Percentiles rank a stretch among this genome's conserved stretches.
phyloP scores from a whole-genome alignment of 1,140 invertebrate species.

The Notospermus geniculatus region DNA sequence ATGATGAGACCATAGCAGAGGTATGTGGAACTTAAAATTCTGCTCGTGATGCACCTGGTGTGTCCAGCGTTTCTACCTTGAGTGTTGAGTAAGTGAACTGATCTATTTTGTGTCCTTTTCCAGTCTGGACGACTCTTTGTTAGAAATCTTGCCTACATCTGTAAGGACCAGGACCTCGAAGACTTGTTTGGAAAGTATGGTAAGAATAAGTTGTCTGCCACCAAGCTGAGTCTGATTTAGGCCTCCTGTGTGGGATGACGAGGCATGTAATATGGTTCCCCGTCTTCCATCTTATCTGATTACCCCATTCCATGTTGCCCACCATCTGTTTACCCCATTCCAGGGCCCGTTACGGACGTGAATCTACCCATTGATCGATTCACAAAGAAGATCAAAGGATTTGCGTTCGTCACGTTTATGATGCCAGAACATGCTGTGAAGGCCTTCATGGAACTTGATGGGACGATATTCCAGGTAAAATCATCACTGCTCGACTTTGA shows the following conservation, averaged over 20 bases:
- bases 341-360: conserved; percentile 83
- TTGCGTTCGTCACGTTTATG: conserved; percentile 88
- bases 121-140: conserved; percentile 86
- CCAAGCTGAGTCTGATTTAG: too few relatives aligned
- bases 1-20: conserved; percentile 76
- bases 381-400: conserved; percentile 87
- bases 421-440: conserved; percentile 93
- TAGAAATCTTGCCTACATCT: conserved; percentile 86
- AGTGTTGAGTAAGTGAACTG: too few relatives aligned
- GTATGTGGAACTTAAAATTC: too few relatives aligned
- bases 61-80: too few relatives aligned
- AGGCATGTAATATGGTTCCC: too few relatives aligned
- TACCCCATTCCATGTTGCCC: not conserved
- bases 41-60: too few relatives aligned
- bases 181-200: conserved; percentile 85
- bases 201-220: conserved; percentile 45
- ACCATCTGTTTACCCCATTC: conserved; percentile 27
- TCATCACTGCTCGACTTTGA: not conserved
- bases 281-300: not conserved
- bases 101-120: too few relatives aligned
- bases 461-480: conserved; percentile 72
- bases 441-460: conserved; percentile 86
- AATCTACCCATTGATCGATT: conserved; percentile 83
- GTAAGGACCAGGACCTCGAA: conserved; percentile 84
- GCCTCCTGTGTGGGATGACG: not conserved